Conservation (phyloP, 1,140 invertebrate genomes). For the Triops cancriformis region DNA sequence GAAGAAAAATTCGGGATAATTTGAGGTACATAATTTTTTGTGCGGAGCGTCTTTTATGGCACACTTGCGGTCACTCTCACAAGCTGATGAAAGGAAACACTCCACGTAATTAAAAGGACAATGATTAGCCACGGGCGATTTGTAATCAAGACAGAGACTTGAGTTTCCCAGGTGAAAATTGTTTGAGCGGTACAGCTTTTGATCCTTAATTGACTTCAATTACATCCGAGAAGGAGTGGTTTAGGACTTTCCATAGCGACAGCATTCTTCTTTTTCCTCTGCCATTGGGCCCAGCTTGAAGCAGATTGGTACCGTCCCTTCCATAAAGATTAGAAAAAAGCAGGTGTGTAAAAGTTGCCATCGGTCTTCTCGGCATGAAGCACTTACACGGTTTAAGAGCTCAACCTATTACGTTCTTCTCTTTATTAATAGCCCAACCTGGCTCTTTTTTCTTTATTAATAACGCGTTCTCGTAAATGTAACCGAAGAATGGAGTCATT, state of each 20-base stretch:
- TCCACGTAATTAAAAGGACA: background rate
- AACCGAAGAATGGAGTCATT: constrained; percentile 5
- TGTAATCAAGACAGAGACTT: background rate
- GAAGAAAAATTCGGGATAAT: background rate
- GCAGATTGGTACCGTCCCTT: background rate
- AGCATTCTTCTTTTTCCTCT: background rate
- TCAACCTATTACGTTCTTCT: background rate
- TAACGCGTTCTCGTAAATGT: background rate
- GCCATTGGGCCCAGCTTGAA: background rate
- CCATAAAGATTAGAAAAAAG: background rate
- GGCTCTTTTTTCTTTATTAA: background rate
- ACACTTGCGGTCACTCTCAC: background rate
- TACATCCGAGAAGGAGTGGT: background rate
- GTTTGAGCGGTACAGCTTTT: background rate
- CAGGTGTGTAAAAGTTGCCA: constrained; percentile 9
- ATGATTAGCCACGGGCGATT: background rate
- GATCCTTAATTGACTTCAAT: constrained; percentile 14
- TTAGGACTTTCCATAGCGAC: background rate
- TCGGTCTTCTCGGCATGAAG: background rate
- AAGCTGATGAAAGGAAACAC: background rate
- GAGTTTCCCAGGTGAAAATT: background rate
- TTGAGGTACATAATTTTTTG: too few relatives aligned
- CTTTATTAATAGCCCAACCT: background rate
- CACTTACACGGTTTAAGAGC: background rate
- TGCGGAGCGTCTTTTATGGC: too few relatives aligned